Conservation (phyloP, 2,797 vertebrate genomes). For the Graptemys geographica region DNA sequence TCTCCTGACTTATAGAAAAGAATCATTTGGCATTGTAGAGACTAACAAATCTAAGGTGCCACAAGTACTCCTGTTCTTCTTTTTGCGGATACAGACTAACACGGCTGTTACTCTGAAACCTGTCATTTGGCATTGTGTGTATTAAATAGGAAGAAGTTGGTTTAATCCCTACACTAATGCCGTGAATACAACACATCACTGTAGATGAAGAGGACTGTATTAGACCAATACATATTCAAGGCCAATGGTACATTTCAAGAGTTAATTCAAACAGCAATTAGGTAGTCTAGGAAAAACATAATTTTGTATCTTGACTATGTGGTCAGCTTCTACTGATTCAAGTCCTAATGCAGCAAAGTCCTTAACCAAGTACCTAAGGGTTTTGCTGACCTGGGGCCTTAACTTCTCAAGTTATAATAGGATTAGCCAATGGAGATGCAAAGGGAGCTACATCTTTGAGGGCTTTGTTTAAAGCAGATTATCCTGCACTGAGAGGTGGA, state of each 20-base stretch:
- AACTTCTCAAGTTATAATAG: background rate
- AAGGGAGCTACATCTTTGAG: accelerated
- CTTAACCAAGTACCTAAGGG: background rate
- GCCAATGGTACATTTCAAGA: background rate
- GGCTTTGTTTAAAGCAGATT: accelerated
- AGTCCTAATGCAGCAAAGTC: background rate
- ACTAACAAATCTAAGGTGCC: no score
- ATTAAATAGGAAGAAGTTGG: background rate
- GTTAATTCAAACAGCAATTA: background rate
- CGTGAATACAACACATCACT: background rate
- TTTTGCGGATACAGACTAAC: no score
- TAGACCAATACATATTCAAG: background rate
- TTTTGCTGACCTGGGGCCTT: background rate
- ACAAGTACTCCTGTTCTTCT: no score
- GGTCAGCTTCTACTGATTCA: background rate
- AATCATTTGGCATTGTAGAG: background rate
- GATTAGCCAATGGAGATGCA: background rate
- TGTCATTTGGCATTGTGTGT: background rate
- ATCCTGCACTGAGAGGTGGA: background rate
- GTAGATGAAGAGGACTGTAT: background rate
- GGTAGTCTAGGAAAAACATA: background rate
- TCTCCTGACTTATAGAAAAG: background rate
- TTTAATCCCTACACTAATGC: background rate
- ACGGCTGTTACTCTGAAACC: no score
- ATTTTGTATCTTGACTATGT: background rate